These are phyloP conservation scores for Manduca sexta DNA, from an alignment of 1,140 invertebrate species.

Conservation along the genomic window DNA sequence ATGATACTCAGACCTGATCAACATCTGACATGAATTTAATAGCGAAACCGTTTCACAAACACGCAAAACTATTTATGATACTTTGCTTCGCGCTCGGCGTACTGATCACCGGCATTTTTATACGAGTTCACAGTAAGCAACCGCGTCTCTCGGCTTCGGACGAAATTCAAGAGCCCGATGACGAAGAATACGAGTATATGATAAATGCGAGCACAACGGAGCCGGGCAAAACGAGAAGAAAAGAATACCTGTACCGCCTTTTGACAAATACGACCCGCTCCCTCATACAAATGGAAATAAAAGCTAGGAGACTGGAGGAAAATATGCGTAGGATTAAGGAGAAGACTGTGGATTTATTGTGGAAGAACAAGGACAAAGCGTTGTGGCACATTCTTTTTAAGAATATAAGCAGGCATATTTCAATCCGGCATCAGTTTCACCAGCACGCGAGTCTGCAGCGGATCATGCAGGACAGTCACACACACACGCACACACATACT, in stretches of 20 bases:
- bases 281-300: slow-evolving; percentile 74
- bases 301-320: slow-evolving; percentile 71
- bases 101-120: slow-evolving; percentile 39
- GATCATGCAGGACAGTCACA: slow-evolving; percentile 77
- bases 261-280: slow-evolving; percentile 71
- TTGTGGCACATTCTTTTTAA: slow-evolving; percentile 72
- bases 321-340: slow-evolving; percentile 73
- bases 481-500: slow-evolving; percentile 77
- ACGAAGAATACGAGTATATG: slow-evolving; percentile 43
- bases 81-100: slow-evolving; percentile 41
- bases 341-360: slow-evolving; percentile 70
- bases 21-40: slow-evolving; percentile 57
- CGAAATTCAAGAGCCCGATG: slow-evolving; percentile 28
- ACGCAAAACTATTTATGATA: slow-evolving; percentile 54
- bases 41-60: slow-evolving; percentile 48
- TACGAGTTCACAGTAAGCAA: slow-evolving; percentile 41
- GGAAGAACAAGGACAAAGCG: slow-evolving; percentile 72
- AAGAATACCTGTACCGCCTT: slow-evolving; percentile 66
- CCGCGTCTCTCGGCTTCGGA: slow-evolving; percentile 21
- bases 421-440: slow-evolving; percentile 68
- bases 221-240: slow-evolving; percentile 51
- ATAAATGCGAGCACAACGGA: slow-evolving; percentile 52
- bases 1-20: slow-evolving; percentile 22
- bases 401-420: slow-evolving; percentile 70
- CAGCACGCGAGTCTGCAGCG: slow-evolving; percentile 64